A percentile compares a stretch with the other conserved stretches of the same genome.
These are phyloP conservation scores for Coccyzus lansbergi DNA, from an alignment of 2,797 vertebrate genomes.

Conservation along the genomic window DNA sequence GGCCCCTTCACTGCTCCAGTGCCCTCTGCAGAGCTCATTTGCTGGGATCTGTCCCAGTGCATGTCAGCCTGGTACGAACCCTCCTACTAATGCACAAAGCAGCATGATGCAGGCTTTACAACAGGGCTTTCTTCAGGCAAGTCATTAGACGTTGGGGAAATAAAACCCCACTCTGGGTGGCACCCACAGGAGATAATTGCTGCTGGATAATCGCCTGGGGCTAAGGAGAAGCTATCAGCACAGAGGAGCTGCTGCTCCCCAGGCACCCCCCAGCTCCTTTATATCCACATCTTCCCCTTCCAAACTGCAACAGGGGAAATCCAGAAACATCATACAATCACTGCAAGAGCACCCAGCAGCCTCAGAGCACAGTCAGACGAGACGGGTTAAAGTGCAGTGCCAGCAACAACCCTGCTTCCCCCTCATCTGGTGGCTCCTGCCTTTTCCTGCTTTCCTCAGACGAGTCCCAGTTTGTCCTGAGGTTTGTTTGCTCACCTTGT, in stretches of 20 bases:
- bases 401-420: neutral
- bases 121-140: neutral
- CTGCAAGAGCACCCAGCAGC: neutral
- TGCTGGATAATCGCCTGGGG: constrained; percentile 17
- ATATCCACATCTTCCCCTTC: neutral
- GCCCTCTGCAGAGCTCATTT: neutral
- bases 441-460: constrained; percentile 21
- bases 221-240: constrained; percentile 33
- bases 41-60: fast-evolving
- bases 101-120: neutral
- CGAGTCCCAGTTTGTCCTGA: constrained; percentile 72
- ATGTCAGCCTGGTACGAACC: neutral
- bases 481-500: constrained; percentile 67
- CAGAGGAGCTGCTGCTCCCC: neutral
- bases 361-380: fast-evolving
- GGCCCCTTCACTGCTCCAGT: neutral
- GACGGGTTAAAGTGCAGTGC: neutral
- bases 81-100: fast-evolving
- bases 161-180: constrained; percentile 36
- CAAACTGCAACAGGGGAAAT: fast-evolving
- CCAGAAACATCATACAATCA: fast-evolving
- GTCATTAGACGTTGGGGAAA: neutral
- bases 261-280: neutral
- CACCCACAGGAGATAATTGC: constrained; percentile 29
- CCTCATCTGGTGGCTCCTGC: neutral